Base-by-base conservation (phyloP, 2,113 vertebrate species). In the Corydoras sp. region DNA sequence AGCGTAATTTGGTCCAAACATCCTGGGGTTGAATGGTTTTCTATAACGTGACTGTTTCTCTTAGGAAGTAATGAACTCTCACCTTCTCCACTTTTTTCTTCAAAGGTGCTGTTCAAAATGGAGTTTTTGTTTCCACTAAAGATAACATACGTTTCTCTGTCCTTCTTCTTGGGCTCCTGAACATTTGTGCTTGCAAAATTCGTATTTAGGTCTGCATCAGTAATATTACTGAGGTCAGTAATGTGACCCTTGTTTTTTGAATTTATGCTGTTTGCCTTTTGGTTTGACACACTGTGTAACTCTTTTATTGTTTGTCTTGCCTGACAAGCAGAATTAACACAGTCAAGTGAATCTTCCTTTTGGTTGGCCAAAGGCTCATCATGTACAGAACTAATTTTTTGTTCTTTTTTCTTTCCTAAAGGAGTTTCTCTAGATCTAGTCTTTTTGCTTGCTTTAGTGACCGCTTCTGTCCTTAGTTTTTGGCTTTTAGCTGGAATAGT, bases 401-500 rank as follows among this genome's bases (percentile, higher is more conserved):
- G 10, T n/a, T 51, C 58, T 62, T 65, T n/a, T 79, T 48, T 69
- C 2, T 60, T 74, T 11, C 50, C 68, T n/a, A 24, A 4, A 13
- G 53, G 35, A 3, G 8, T 61, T 49, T 80, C 77, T 65, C 13
- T 73, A 13, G 12, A 0, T 0, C 55, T 1, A 9, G 71, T 85
- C n/a, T 75, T 84, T 58, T 78, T 83, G 14, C n/a, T 35, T 8
- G 61, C 54, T 15, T 15, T 60, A 2, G 14, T 58, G 0, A 3
- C 53, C 12, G 58, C 15, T 3, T 80, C 68, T 76, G 56, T 77
- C 60, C 74, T 78, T 24, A 61, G 59, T 71, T 82, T 87, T 62
- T 84, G 85, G 4, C 71, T 24, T 69, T 76, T 83, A 43, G 9
- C 68, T 61, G 71, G 72, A 29, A 6, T 65, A 8, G 4, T 5